Base-by-base conservation (phyloP, 2,888 invertebrate species). In the Psococerastis gibbosa region DNA sequence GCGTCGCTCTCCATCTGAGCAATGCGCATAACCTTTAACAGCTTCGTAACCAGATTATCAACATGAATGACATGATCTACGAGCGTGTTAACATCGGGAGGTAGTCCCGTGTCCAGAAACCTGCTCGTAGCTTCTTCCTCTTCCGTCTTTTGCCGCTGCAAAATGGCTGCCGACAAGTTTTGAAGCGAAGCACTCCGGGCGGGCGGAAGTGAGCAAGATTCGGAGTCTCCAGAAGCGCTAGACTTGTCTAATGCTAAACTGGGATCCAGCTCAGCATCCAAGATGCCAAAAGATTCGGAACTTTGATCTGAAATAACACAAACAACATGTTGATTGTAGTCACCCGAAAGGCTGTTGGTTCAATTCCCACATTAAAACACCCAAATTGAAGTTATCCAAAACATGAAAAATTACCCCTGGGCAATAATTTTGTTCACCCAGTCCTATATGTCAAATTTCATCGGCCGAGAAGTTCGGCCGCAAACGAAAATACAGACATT, bases 201-300 rank as follows among this genome's bases (percentile, higher is more conserved):
- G 3, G 52, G 47, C 22, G 15, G n/a, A 17, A 16, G 15, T 6
- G 33, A 17, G 3, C 17, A n/a, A 3, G 4, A 4, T 17, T 15
- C 22, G 20, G 15, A 3, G 9, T 38, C 38, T 3, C 5, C 20
- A 18, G 20, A 17, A 5, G 16, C 9, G 20, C 27, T 27, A 9
- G 27, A 27, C 27, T 27, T 38, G 5, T 15, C 16, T 5, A 38
- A 11, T 4, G 33, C 33, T 17, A 83, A 65, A 52, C 80, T 79
- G 0, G 82, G 82, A 55, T 82, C 82, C 0, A 82, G 82, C 66
- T 83, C 83, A 0, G 81, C 82, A 59, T 83, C 82, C 31, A 83
- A 65, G 59, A 83, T 67, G 55, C 82, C 82, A 3, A 77, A 77
- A 15, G 80, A 80, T 61, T 80, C 79, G 22, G 67, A 66, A 8